These are phyloP conservation scores for Morpho deidamia DNA, from an alignment of 2,888 invertebrate genomes.

Conservation along the genomic window DNA sequence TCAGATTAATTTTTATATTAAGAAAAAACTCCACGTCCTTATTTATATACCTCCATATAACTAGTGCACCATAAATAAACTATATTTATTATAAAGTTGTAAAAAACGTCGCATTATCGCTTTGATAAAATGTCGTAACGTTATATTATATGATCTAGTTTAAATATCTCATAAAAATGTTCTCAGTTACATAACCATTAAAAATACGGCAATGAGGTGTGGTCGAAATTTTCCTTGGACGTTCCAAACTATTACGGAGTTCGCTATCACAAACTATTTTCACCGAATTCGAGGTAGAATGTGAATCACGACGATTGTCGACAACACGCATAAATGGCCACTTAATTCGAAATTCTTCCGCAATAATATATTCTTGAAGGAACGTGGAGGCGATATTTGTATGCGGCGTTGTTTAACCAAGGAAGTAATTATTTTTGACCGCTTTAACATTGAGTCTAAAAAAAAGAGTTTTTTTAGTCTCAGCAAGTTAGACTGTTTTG, in stretches of 20 bases:
- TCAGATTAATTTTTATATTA: neutral
- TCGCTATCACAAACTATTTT: slow-evolving; percentile 24
- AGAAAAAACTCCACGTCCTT: neutral
- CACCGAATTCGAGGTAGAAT: slow-evolving; percentile 38
- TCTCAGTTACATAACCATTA: neutral
- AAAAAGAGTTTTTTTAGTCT: slow-evolving; percentile 21
- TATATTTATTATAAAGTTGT: slow-evolving; percentile 2
- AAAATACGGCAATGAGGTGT: neutral
- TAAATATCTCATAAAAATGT: neutral
- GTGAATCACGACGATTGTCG: slow-evolving; percentile 48
- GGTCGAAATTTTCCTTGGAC: neutral
- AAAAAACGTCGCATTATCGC: slow-evolving; percentile 7
- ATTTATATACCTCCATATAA: slow-evolving; percentile 2
- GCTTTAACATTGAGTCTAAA: slow-evolving; percentile 26
- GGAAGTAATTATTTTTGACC: slow-evolving; percentile 31
- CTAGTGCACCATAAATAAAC: slow-evolving; percentile 5
- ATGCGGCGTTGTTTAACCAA: slow-evolving; percentile 25
- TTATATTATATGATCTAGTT: slow-evolving; percentile 10
- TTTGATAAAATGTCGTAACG: slow-evolving; percentile 4
- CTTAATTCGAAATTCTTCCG: slow-evolving; percentile 46
- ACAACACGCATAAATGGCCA: slow-evolving; percentile 52
- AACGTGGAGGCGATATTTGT: slow-evolving; percentile 21
- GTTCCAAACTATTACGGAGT: neutral
- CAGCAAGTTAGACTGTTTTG: slow-evolving; percentile 14
- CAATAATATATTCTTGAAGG: slow-evolving; percentile 29